These are phyloP conservation scores for Neotragus pygmaeus DNA, from an alignment of 2,113 vertebrate species.

Conservation along the genomic window DNA sequence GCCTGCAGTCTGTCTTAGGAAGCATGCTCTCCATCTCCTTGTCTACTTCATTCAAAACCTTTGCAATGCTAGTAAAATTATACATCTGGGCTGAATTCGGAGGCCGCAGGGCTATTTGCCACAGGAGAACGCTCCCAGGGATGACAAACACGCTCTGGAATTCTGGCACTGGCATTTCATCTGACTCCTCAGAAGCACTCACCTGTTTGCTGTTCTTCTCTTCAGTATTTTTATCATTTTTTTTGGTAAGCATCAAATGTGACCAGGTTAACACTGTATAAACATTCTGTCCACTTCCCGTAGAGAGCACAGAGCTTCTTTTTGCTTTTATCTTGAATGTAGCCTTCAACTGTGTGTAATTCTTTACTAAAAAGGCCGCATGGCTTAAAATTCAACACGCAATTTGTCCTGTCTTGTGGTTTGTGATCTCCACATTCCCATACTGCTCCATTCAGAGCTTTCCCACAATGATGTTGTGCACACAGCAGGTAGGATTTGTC, in stretches of 20 bases:
- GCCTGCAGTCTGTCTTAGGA: slow-evolving; percentile 91
- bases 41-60: slow-evolving; percentile 95
- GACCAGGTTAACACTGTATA: slow-evolving; percentile 89
- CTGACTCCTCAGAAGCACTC: slow-evolving; percentile 87
- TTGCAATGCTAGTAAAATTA: slow-evolving; percentile 94
- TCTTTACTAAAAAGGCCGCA: slow-evolving; percentile 97
- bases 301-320: slow-evolving; percentile 95
- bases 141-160: slow-evolving; percentile 92
- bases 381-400: slow-evolving; percentile 93
- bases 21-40: slow-evolving; percentile 87
- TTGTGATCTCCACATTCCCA: slow-evolving; percentile 95
- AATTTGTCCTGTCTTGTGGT: slow-evolving; percentile 97
- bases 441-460: slow-evolving; percentile 99
- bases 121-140: slow-evolving; percentile 92
- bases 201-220: slow-evolving; percentile 90
- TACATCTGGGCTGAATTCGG: slow-evolving; percentile 95
- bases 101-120: slow-evolving; percentile 94
- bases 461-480: slow-evolving; percentile 97
- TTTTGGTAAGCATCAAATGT: slow-evolving; percentile 92
- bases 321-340: slow-evolving; percentile 98
- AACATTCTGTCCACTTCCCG: slow-evolving; percentile 97
- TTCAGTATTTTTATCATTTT: slow-evolving; percentile 89
- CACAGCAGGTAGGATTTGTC: slow-evolving; percentile 97
- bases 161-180: slow-evolving; percentile 92
- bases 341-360: slow-evolving; percentile 97